These are phyloP conservation scores for Scomber scombrus DNA, from an alignment of 2,113 vertebrate species.

Conservation along the genomic window DNA sequence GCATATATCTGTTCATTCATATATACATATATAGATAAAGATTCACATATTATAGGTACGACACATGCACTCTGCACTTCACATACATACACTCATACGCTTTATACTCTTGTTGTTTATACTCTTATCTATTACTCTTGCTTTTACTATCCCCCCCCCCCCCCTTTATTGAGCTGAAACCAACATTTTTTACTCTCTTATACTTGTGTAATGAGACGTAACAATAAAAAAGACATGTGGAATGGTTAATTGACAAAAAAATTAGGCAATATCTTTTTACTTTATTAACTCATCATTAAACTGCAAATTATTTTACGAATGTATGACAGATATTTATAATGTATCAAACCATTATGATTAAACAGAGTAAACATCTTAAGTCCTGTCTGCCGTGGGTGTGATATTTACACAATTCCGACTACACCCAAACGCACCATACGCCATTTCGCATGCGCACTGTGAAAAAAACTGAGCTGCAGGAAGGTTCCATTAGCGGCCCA, in stretches of 20 bases:
- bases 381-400: not conserved
- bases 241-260: not conserved
- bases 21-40: no score
- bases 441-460: conserved; percentile 80
- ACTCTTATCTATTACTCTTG: no score
- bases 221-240: not conserved
- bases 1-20: no score
- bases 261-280: not conserved
- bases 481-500: no score
- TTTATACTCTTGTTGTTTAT: no score
- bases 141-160: no score
- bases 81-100: no score
- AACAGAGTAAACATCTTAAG: not conserved
- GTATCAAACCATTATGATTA: not conserved
- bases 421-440: not conserved
- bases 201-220: no score
- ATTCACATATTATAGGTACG: no score
- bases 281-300: not conserved
- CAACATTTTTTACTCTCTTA: no score
- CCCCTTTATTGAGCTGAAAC: no score
- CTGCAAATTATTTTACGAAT: not conserved
- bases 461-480: conserved; percentile 24
- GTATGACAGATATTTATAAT: not conserved
- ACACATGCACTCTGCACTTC: no score
- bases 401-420: not conserved